phyloP scores from a whole-genome alignment of 1,140 invertebrate species.

The Drosophila pruinosa region DNA sequence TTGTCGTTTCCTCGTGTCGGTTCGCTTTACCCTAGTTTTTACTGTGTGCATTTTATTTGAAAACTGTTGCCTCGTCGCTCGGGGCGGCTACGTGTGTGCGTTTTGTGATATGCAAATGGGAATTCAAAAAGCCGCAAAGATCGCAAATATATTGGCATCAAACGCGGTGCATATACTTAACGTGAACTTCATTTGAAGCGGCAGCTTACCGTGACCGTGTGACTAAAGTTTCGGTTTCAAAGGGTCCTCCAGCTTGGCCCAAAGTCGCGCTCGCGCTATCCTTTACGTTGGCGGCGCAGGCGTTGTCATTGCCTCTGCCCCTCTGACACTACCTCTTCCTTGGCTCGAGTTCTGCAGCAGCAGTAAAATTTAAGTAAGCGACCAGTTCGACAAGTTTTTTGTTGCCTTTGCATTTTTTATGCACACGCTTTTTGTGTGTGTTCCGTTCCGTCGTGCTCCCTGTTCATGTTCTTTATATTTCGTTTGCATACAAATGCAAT shows the following conservation, averaged over 20 bases:
- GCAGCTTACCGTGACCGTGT: slow-evolving; percentile 1
- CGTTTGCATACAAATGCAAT: slow-evolving; percentile 48
- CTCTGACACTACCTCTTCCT: not conserved
- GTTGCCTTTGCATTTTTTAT: slow-evolving; percentile 71
- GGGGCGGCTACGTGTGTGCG: slow-evolving; percentile 28
- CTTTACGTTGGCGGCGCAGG: slow-evolving; percentile 36
- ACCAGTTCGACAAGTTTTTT: slow-evolving; percentile 74
- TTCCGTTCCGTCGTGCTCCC: slow-evolving; percentile 40
- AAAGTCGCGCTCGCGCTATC: slow-evolving; percentile 31
- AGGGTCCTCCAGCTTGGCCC: slow-evolving; percentile 33
- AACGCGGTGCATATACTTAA: slow-evolving; percentile 52
- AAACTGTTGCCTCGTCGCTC: slow-evolving; percentile 41
- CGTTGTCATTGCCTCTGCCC: slow-evolving; percentile 22
- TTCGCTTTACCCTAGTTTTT: slow-evolving; percentile 23
- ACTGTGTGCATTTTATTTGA: slow-evolving; percentile 50
- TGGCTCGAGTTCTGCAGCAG: not conserved
- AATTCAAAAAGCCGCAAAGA: slow-evolving; percentile 54
- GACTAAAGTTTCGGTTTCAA: not conserved
- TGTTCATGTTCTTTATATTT: slow-evolving; percentile 68
- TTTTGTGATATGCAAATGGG: slow-evolving; percentile 68
- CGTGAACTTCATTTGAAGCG: slow-evolving; percentile 8
- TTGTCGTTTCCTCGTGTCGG: slow-evolving; percentile 7
- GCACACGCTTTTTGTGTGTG: slow-evolving; percentile 56
- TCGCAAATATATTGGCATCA: slow-evolving; percentile 46
- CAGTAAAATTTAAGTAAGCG: slow-evolving; percentile 32